These are phyloP conservation scores for Calephelis perditalis DNA, from an alignment of 2,888 invertebrate species.

Conservation along the genomic window DNA sequence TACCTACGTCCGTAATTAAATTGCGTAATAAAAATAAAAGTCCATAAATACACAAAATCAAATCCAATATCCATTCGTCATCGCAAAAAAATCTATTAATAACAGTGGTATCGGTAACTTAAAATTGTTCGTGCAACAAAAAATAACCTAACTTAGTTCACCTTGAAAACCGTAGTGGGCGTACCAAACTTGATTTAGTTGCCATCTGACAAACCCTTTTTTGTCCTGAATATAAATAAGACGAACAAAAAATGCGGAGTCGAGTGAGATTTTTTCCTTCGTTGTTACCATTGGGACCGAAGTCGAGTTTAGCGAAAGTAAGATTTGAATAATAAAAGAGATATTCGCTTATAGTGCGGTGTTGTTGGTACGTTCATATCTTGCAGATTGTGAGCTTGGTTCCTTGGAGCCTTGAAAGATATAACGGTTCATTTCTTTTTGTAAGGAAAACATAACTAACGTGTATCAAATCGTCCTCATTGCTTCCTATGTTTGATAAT, in stretches of 20 bases:
- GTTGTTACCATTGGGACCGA: constrained; percentile 48
- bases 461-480: constrained; percentile 42
- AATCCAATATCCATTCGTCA: constrained; percentile 17
- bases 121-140: constrained; percentile 45
- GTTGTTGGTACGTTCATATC: constrained; percentile 50
- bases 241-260: constrained; percentile 59
- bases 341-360: constrained; percentile 55
- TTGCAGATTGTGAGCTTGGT: constrained; percentile 36
- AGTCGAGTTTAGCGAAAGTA: constrained; percentile 62
- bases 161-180: constrained; percentile 66
- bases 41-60: constrained; percentile 13
- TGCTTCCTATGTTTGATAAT: constrained; percentile 71
- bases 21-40: background rate
- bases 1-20: no score
- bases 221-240: constrained; percentile 74
- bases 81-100: constrained; percentile 35
- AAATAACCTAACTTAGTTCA: constrained; percentile 63
- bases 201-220: constrained; percentile 74
- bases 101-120: constrained; percentile 46
- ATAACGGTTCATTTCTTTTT: constrained; percentile 14
- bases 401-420: constrained; percentile 35
- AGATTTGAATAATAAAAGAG: constrained; percentile 66
- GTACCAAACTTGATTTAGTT: constrained; percentile 70
- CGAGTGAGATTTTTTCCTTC: constrained; percentile 53
- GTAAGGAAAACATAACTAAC: constrained; percentile 37